Conservation (phyloP, 2,888 invertebrate species). For the Dyspetes luteomarginatus region DNA sequence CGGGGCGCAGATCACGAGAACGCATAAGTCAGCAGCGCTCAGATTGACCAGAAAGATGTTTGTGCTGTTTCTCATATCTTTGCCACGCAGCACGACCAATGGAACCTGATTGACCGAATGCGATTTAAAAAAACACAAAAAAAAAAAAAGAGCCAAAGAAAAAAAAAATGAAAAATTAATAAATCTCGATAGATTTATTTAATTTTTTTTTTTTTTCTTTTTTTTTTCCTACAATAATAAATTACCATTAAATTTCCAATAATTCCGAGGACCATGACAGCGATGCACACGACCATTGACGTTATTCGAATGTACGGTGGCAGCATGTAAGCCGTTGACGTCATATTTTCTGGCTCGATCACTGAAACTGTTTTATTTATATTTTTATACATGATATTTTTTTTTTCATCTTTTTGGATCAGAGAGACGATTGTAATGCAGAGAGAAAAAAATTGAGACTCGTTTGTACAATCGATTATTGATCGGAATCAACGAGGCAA, state of each 20-base stretch:
- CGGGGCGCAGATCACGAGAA: conserved; percentile 95
- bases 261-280: conserved; percentile 95
- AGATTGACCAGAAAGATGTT: conserved; percentile 97
- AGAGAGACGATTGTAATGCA: neutral
- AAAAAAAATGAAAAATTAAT: conserved; percentile 41
- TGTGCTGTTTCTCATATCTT: conserved; percentile 97
- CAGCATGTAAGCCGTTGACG: conserved; percentile 84
- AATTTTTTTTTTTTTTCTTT: conserved; percentile 7
- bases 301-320: conserved; percentile 94
- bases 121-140: conserved; percentile 7
- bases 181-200: neutral
- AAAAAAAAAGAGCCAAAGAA: conserved; percentile 23
- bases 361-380: conserved; percentile 70
- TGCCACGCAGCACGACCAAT: conserved; percentile 94
- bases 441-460: neutral
- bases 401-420: conserved; percentile 8
- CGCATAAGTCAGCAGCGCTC: conserved; percentile 96
- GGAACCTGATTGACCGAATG: conserved; percentile 85
- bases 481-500: conserved; percentile 42
- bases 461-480: conserved; percentile 20
- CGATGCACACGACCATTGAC: conserved; percentile 94
- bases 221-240: conserved; percentile 22
- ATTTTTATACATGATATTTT: conserved; percentile 12
- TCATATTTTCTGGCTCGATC: conserved; percentile 76
- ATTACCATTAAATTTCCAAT: conserved; percentile 94